phyloP scores from a whole-genome alignment of 2,797 vertebrate species.

The Acrocephalus scirpaceus region DNA sequence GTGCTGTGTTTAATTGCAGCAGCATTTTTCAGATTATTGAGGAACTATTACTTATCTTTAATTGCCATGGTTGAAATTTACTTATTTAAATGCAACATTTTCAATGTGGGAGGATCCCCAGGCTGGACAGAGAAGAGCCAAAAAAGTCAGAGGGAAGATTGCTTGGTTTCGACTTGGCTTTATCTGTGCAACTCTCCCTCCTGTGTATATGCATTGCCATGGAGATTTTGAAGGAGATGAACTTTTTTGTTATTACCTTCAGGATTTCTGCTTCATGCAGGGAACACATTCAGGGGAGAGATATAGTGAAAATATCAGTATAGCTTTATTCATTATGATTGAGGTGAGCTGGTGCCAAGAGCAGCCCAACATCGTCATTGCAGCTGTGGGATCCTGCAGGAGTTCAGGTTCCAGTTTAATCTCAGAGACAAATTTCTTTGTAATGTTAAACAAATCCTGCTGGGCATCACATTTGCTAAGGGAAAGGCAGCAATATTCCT shows the following conservation, averaged over 20 bases:
- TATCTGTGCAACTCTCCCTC: not conserved
- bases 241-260: not conserved
- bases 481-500: not conserved
- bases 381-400: not conserved
- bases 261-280: not conserved
- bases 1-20: not conserved
- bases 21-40: not conserved
- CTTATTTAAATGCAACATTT: not conserved
- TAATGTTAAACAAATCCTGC: not conserved
- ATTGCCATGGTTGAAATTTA: not conserved
- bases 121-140: not conserved
- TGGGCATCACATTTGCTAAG: not conserved
- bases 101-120: not conserved
- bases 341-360: not conserved
- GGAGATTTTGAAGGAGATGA: conserved; percentile 17
- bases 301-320: not conserved
- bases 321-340: not conserved
- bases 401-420: not conserved
- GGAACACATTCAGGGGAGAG: not conserved
- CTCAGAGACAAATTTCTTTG: not conserved
- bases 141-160: not conserved
- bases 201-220: not conserved
- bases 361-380: not conserved
- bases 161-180: not conserved
- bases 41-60: not conserved